Evolutionary conservation across 1,140 invertebrate species (phyloP).

Genomic region (Pseudobourletiella spinata): DNA sequence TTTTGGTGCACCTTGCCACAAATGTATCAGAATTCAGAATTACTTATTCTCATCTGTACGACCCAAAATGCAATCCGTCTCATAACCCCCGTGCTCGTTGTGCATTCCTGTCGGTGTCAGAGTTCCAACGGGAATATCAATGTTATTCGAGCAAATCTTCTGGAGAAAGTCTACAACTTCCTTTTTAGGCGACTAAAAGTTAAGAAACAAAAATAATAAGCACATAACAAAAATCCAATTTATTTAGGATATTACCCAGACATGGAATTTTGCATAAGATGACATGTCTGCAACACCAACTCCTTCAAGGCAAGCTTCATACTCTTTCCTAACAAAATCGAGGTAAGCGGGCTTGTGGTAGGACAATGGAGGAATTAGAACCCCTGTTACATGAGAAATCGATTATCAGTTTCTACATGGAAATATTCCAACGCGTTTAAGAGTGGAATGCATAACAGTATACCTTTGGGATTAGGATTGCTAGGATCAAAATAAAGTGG

Average conservation of each 20-base stretch:
- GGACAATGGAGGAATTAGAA: not conserved
- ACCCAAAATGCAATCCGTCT: constrained; percentile 70
- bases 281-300: constrained; percentile 77
- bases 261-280: constrained; percentile 72
- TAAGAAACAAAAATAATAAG: not conserved
- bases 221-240: constrained; percentile 4
- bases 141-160: constrained; percentile 65
- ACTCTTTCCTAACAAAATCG: constrained; percentile 60
- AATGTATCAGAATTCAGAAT: not conserved
- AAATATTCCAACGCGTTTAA: too few species aligned
- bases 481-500: constrained; percentile 52
- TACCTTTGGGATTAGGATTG: not conserved
- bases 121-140: constrained; percentile 60
- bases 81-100: constrained; percentile 66
- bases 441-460: too few species aligned
- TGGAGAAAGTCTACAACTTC: constrained; percentile 63
- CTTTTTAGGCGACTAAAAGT: constrained; percentile 45
- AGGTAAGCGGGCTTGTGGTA: not conserved
- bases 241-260: constrained; percentile 48
- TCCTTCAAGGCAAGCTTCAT: constrained; percentile 64
- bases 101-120: constrained; percentile 76
- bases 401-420: not conserved
- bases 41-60: too few species aligned
- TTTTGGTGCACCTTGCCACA: too few species aligned
- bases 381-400: not conserved